A percentile compares a stretch with the other conserved stretches of the same genome.
These are phyloP conservation scores for Steinernema khuongi DNA, from an alignment of 1,140 invertebrate genomes.

Conservation along the genomic window DNA sequence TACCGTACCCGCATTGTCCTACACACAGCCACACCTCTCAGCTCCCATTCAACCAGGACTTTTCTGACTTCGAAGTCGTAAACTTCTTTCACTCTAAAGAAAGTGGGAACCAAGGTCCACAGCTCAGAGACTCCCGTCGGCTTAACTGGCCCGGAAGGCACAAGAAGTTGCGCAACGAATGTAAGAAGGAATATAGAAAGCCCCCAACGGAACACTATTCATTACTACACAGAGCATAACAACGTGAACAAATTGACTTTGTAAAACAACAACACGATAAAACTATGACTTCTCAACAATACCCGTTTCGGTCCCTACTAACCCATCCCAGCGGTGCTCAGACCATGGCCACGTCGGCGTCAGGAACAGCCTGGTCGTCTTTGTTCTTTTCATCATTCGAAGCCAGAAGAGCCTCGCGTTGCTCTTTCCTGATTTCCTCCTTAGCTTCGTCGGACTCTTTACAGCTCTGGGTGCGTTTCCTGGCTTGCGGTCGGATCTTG, in stretches of 20 bases:
- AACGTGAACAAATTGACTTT: conserved; percentile 4
- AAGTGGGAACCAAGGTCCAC: no score
- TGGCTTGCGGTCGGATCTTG: not conserved
- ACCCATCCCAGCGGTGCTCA: not conserved
- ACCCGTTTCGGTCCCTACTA: not conserved
- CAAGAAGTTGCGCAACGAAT: no score
- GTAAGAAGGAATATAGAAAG: no score
- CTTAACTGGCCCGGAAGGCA: no score
- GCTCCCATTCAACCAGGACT: no score
- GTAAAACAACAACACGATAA: not conserved
- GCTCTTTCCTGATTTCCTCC: not conserved
- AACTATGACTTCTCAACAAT: not conserved
- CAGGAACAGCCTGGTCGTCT: not conserved
- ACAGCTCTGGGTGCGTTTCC: not conserved
- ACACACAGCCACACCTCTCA: no score
- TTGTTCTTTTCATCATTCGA: not conserved
- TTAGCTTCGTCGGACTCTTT: not conserved
- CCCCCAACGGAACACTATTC: no score
- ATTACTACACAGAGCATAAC: no score
- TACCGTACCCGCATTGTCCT: no score
- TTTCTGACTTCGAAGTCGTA: no score
- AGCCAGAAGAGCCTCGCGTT: not conserved
- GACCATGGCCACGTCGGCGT: not conserved
- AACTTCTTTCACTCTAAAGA: no score
- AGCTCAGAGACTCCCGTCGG: no score